Base-by-base conservation (phyloP, 2,797 vertebrate species). In the Pagetopsis macropterus region DNA sequence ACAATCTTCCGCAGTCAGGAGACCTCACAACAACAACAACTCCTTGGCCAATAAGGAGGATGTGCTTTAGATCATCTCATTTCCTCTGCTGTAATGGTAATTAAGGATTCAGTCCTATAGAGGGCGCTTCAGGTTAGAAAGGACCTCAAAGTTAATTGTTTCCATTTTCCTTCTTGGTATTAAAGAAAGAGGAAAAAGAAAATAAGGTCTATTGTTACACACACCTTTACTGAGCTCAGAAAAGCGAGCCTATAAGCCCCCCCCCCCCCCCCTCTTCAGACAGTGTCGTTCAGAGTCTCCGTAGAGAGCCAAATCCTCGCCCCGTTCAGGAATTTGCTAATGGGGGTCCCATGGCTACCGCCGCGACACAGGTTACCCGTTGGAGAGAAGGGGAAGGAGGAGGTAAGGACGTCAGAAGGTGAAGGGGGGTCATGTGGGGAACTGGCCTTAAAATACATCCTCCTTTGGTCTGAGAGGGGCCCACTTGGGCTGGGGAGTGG, bases 271-370 rank as follows among this genome's bases (percentile, higher is more conserved):
- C 23, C 23, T 60, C 45, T 72, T 94, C 87, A 94, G 31, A 94
- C 61, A 33, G 88, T 92, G 83, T 99, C 98, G 17, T 95, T 97
- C 46, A 99, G 94, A 0, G 97, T 98, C 94, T 99, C 98, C 0
- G 97, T 99, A 51, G 98, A 99, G 61, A 99, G 92, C 98, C 98
- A 99, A 84, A 96, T 98, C 85, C 94, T 98, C 79, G 98, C 97
- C 79, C 97, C 98, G n/a, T 95, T 98, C 85, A 99, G 88, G 84
- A 99, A 97, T 82, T 99, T 99, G 92, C 97, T 98, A 55, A 99
- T 93, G 1, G 98, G 97, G 0, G 97, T 98, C 67, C 97, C 97
- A 33, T 95, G 89, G 84, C 96, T 93, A 86, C 95, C 95, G 4
- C 96, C 95, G 64, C 96, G 95, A 85, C 97, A 99, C 0, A 99